Conservation (phyloP, 2,113 vertebrate genomes). For the Ameiurus melas region DNA sequence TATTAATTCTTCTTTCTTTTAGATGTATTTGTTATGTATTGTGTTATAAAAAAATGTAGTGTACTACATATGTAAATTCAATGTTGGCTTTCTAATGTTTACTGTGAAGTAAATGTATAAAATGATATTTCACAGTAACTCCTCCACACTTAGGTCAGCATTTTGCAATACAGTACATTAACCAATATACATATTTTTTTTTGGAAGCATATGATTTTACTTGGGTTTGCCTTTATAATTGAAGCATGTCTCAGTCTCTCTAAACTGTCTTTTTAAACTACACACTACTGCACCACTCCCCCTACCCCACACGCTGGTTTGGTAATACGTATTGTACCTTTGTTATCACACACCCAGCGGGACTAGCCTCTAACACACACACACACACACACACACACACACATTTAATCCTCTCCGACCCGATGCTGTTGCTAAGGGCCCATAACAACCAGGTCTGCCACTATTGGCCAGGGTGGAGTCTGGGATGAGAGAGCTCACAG, state of each 20-base stretch:
- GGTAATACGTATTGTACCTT: constrained; percentile 58
- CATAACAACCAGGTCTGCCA: constrained; percentile 57
- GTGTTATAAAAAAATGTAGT: neutral
- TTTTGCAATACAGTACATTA: neutral
- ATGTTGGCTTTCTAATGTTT: neutral
- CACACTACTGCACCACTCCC: constrained; percentile 6
- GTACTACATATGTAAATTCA: neutral
- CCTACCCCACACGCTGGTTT: constrained; percentile 40
- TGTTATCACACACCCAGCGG: constrained; percentile 55
- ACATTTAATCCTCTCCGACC: constrained; percentile 47
- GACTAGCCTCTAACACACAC: constrained; percentile 21
- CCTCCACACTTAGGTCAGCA: neutral
- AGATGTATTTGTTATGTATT: neutral
- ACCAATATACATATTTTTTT: neutral
- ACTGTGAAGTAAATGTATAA: neutral
- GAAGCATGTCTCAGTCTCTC: neutral
- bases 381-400: constrained; percentile 39
- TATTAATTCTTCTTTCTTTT: neutral
- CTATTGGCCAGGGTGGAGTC: constrained; percentile 63
- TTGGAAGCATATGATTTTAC: neutral
- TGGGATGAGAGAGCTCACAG: constrained; percentile 44
- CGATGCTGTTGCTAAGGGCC: constrained; percentile 75
- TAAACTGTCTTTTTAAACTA: constrained; percentile 10
- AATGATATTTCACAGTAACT: neutral
- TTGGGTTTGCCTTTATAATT: neutral